Base-by-base conservation (phyloP, 2,113 vertebrate species). In the Smithornis capensis region DNA sequence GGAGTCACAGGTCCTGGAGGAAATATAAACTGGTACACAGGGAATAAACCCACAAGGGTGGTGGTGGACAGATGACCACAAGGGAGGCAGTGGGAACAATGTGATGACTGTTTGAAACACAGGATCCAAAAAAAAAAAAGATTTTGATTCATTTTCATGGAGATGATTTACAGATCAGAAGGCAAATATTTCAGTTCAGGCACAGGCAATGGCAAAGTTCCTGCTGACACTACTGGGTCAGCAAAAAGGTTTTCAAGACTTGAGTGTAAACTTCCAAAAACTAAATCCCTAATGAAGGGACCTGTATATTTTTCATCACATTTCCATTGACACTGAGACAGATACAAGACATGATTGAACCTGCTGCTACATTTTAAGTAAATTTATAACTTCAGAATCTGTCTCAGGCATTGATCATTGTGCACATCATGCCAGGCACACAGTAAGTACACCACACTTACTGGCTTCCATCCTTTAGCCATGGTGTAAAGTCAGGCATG, bases 181-280 rank as follows among this genome's bases (percentile, higher is more conserved):
- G 45, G 31, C 24, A 89, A 93, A 94, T 11, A 60, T 44, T 65
- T 92, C 78, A 10, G 7, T 21, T 85, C 38, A 35, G 76, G 45
- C 44, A 73, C 45, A 62, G 45, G 19, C 87, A 75, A 49, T 71
- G 40, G 44, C 28, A 68, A 60, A 76, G 35, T 21, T 85, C 37
- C 82, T 80, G 55, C 49, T 68, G 12, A 56, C 12, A 28, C 53
- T 9, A 0, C 63, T 69, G 49, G 82, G 82, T 52, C 57, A 79
- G 31, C 28, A 79, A 60, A 91, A 79, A 53, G 38, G 5, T 87
- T 90, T 79, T 89, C 31, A 73, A 73, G 70, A 52, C 45, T 59
- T 73, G 17, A 88, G 79, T 7, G 5, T 37, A 92, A 95, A 95
- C n/a, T 82, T 91, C 53, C 37, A 81, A 95, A 91, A 91, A 55